These are phyloP conservation scores for Sisyra terminalis DNA, from an alignment of 2,888 invertebrate species.

Conservation along the genomic window DNA sequence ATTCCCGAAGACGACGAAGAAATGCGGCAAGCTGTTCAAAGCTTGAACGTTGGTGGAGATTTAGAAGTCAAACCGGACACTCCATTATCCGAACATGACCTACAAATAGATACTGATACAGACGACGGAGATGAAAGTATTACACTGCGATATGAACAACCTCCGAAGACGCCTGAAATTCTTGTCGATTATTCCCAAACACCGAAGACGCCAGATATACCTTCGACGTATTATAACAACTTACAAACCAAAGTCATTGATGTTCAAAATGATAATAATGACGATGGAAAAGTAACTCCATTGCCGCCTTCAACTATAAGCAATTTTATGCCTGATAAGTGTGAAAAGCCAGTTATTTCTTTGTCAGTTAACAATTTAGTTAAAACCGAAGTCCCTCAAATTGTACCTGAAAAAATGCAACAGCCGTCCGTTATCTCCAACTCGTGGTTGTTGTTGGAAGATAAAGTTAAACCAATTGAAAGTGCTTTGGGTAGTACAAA, in stretches of 20 bases:
- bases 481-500: no score
- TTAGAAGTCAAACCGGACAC: conserved; percentile 65
- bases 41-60: conserved; percentile 48
- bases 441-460: conserved; percentile 1
- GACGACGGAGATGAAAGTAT: conserved; percentile 51
- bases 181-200: conserved; percentile 30
- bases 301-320: no score
- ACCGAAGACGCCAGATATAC: conserved; percentile 36
- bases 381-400: conserved; percentile 1
- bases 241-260: no score
- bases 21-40: conserved; percentile 70
- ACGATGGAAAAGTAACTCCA: no score
- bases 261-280: no score
- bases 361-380: not conserved
- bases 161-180: conserved; percentile 27
- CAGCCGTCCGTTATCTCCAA: conserved; percentile 5
- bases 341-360: no score
- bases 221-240: conserved; percentile 28
- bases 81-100: conserved; percentile 67
- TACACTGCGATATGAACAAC: conserved; percentile 27
- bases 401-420: conserved; percentile 5
- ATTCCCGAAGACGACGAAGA: conserved; percentile 63
- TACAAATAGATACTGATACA: conserved; percentile 74
- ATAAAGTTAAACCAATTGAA: not conserved
- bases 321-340: no score